phyloP scores from a whole-genome alignment of 2,888 invertebrate genomes.

The Myopa tessellatipennis region DNA sequence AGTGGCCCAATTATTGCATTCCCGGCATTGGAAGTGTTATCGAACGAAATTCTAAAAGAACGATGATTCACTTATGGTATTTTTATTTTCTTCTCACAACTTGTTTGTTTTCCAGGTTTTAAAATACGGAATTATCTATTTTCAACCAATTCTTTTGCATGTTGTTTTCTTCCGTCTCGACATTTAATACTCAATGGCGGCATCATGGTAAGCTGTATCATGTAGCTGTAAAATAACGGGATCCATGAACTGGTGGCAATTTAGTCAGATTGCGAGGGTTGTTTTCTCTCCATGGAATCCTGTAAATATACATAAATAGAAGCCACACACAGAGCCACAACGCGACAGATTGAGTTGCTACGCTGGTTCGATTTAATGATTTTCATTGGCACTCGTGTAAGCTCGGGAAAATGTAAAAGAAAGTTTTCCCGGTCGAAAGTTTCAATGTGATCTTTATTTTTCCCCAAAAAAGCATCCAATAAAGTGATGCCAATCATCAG shows the following conservation, averaged over 20 bases:
- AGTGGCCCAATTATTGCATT: no score
- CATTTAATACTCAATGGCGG: slow-evolving; percentile 14
- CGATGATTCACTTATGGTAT: background rate
- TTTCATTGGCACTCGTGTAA: no score
- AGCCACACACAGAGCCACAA: background rate
- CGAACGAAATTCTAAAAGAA: no score
- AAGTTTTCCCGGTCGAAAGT: background rate
- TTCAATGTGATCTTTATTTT: background rate
- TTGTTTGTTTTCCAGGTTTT: background rate
- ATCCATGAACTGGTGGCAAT: background rate
- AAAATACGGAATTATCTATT: slow-evolving; percentile 4
- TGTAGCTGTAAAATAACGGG: background rate
- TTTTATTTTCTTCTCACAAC: background rate
- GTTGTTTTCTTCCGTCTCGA: slow-evolving; percentile 13
- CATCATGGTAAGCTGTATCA: slow-evolving; percentile 2
- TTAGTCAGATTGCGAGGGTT: background rate
- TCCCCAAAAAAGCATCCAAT: background rate
- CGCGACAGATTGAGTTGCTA: background rate
- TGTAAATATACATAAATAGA: background rate
- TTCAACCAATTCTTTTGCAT: background rate
- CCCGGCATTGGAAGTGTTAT: no score
- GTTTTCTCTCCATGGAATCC: background rate
- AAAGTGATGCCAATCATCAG: no score
- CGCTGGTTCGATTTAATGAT: background rate
- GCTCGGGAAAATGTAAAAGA: background rate